Conservation (phyloP, 37 sponge, comb jelly and placozoan genomes). For the Beroe forskalii region DNA sequence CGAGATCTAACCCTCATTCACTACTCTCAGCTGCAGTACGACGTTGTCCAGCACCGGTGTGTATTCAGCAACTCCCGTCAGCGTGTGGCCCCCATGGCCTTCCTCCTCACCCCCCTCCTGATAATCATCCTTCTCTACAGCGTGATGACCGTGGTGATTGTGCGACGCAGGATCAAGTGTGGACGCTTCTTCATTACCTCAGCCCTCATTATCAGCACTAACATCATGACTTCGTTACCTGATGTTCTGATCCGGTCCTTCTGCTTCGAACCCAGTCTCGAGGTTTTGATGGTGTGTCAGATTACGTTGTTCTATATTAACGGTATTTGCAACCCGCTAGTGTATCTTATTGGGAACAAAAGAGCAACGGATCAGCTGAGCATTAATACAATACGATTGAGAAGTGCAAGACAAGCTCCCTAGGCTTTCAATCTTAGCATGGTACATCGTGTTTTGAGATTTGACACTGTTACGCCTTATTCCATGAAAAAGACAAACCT, state of each 20-base stretch:
- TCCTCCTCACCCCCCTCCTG: conserved; percentile 3
- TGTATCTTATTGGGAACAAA: background rate
- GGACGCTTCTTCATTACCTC: background rate
- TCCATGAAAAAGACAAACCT: too few relatives aligned
- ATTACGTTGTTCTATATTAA: conserved; percentile 25
- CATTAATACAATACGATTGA: too few relatives aligned
- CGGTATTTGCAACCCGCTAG: conserved; percentile 38
- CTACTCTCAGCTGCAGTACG: conserved; percentile 1
- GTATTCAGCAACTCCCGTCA: background rate
- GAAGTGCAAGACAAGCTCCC: too few relatives aligned
- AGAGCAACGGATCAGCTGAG: background rate
- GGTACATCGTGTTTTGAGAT: too few relatives aligned
- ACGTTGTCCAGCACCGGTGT: background rate
- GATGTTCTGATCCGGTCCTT: background rate
- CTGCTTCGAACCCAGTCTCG: background rate
- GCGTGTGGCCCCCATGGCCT: background rate
- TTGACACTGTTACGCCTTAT: too few relatives aligned
- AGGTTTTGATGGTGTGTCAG: background rate
- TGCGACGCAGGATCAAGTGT: conserved; percentile 1
- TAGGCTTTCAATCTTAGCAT: too few relatives aligned
- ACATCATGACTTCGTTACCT: background rate
- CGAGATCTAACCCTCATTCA: too few relatives aligned
- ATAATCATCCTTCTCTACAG: background rate
- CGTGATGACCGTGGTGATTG: background rate
- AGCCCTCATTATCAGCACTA: background rate